Base-by-base conservation (phyloP, 2,888 invertebrate genomes). In the Polydrusus tereticollis region DNA sequence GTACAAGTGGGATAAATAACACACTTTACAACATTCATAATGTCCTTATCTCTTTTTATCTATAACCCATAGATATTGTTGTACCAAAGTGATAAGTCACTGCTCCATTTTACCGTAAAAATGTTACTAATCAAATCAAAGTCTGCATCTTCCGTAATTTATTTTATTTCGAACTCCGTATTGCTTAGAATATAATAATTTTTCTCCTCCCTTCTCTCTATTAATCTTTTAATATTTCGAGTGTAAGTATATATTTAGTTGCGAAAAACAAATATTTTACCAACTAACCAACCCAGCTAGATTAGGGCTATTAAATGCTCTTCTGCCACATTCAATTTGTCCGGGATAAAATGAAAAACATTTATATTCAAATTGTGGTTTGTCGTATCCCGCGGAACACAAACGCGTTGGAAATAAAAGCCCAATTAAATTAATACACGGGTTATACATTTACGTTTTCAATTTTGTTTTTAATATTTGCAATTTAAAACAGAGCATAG, bases 281-380 rank as follows among this genome's bases (percentile, higher is more conserved):
- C 20, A 52, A 16, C 14, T 10, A 52, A 16, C 14, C 1, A 14
- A 26, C n/a, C 52, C 8, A 10, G 52, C 29, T 8, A 23, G 52
- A 55, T 55, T 55, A 55, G 18, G 33, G 2, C 29, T 14, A 18
- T 26, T 55, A 16, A 18, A 55, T 16, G 10, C 20, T 29, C 29
- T 55, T 55, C 5, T 29, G 21, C 29, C 52, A 16, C 52, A 33
- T 55, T 55, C 52, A 55, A 55, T 55, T 55, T 55, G 52, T 55
- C 29, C 16, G 12, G 29, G 52, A 55, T 29, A 55, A 55, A 55
- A 55, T 55, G 47, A 55, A 55, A 55, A 55, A 55, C 52, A 55
- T 66, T 66, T 57, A 52, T 66, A 66, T 66, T 66, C 65, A 66
- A 55, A 66, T 57, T 66, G 65, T n/a, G 38, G 55, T 55, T 43